phyloP scores from a whole-genome alignment of 2,113 vertebrate genomes.

The Seriola rivoliana region DNA sequence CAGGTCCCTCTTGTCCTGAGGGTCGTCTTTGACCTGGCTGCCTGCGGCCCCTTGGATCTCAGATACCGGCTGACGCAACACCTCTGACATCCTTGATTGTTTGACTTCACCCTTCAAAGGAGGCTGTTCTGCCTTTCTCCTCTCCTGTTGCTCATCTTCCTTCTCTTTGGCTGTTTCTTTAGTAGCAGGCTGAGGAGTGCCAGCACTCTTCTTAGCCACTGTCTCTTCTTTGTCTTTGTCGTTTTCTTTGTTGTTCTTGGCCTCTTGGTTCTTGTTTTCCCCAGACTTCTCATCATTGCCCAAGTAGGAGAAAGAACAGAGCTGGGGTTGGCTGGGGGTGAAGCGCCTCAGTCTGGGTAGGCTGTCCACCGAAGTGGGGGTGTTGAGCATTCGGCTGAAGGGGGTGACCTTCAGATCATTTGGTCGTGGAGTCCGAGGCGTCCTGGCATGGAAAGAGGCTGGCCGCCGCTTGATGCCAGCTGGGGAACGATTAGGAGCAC shows the following conservation, averaged over 20 bases:
- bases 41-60: conserved; percentile 82
- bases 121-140: conserved; percentile 6
- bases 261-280: conserved; percentile 31
- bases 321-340: conserved; percentile 92
- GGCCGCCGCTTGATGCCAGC: conserved; percentile 89
- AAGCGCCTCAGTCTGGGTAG: conserved; percentile 93
- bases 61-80: conserved; percentile 85
- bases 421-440: conserved; percentile 92
- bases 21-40: conserved; percentile 55
- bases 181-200: conserved; percentile 26
- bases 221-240: conserved; percentile 54
- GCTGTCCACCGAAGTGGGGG: conserved; percentile 95
- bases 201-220: conserved; percentile 32
- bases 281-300: conserved; percentile 85
- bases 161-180: conserved; percentile 58
- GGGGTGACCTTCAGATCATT: conserved; percentile 93
- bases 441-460: conserved; percentile 90
- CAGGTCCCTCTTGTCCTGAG: conserved; percentile 85
- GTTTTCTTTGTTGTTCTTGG: conserved; percentile 57
- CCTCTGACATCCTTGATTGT: conserved; percentile 84
- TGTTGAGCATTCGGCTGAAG: conserved; percentile 93
- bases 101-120: conserved; percentile 61
- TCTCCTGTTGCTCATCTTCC: conserved; percentile 16
- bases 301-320: conserved; percentile 92
- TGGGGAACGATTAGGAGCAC: conserved; percentile 87